A percentile compares a stretch with the other conserved stretches of the same genome.
phyloP scores from a whole-genome alignment of 2,797 vertebrate species.

The Etheostoma nigrum region DNA sequence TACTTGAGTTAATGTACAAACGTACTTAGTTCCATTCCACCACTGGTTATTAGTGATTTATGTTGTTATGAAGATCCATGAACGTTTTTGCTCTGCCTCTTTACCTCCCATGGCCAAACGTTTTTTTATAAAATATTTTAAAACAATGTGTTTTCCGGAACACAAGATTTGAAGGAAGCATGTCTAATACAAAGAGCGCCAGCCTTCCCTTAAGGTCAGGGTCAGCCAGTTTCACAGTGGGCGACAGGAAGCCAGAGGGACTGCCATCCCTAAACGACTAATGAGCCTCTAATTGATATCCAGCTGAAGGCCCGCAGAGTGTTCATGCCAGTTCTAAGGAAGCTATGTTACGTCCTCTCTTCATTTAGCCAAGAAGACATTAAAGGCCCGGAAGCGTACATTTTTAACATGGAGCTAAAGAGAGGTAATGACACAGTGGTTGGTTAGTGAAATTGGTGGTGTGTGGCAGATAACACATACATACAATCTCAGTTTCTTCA shows the following conservation, averaged over 20 bases:
- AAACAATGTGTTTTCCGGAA: slow-evolving; percentile 12
- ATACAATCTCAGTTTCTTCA: too few species aligned
- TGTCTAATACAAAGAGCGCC: slow-evolving; percentile 2
- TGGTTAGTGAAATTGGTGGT: slow-evolving; percentile 17
- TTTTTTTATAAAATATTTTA: not conserved
- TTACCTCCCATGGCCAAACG: not conserved
- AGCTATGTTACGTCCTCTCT: slow-evolving; percentile 50
- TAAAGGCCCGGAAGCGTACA: slow-evolving; percentile 57
- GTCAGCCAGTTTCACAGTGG: slow-evolving; percentile 71
- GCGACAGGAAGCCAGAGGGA: slow-evolving; percentile 70
- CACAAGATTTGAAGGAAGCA: slow-evolving; percentile 20
- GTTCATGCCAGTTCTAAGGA: slow-evolving; percentile 65
- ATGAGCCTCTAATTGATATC: slow-evolving; percentile 83
- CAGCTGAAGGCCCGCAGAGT: slow-evolving; percentile 71
- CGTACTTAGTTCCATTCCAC: too few species aligned
- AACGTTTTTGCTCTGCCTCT: slow-evolving; percentile 4
- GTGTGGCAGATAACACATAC: slow-evolving; percentile 12
- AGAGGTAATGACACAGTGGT: slow-evolving; percentile 38
- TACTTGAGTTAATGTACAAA: too few species aligned
- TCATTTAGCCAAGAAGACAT: slow-evolving; percentile 57
- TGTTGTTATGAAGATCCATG: not conserved
- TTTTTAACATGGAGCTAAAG: slow-evolving; percentile 56
- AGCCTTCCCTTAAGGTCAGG: slow-evolving; percentile 61
- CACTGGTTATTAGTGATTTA: not conserved
- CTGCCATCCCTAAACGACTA: slow-evolving; percentile 62